Percentiles rank a stretch among this genome's conserved stretches.
phyloP scores from a whole-genome alignment of 2,113 vertebrate genomes.

The Fulica atra region DNA sequence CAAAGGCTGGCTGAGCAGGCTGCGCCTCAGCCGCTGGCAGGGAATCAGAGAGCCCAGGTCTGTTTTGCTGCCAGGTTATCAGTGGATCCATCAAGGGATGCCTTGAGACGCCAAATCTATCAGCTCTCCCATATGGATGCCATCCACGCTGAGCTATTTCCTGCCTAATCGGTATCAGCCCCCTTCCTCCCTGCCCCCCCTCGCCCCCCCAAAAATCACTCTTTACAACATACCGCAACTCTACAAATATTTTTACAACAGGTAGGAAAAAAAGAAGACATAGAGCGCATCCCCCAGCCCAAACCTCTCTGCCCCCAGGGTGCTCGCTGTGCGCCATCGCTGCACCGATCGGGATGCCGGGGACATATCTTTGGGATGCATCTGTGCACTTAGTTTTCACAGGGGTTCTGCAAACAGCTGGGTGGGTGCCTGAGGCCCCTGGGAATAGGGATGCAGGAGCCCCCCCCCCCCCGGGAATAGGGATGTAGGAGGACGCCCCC shows the following conservation, averaged over 20 bases:
- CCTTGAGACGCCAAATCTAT: constrained; percentile 71
- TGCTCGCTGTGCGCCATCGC: accelerated
- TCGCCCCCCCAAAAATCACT: not conserved
- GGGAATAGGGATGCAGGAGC: not conserved
- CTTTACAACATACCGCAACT: constrained; percentile 13
- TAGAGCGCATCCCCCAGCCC: accelerated
- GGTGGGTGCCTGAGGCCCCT: not conserved
- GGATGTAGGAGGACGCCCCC: accelerated
- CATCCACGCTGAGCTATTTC: constrained; percentile 65
- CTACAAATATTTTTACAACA: constrained; percentile 50
- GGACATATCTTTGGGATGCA: not conserved
- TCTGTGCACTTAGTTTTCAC: not conserved
- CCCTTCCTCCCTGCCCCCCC: constrained; percentile 4
- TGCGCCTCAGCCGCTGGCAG: constrained; percentile 43
- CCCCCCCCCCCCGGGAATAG: not conserved
- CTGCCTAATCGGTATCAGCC: constrained; percentile 60
- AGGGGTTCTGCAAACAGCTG: accelerated
- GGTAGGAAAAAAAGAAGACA: constrained; percentile 20
- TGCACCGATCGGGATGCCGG: not conserved
- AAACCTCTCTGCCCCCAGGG: not conserved
- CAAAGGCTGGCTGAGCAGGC: not conserved
- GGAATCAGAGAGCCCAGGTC: constrained; percentile 56
- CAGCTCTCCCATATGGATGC: constrained; percentile 71
- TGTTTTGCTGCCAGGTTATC: constrained; percentile 69
- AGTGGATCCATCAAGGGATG: constrained; percentile 65